These are phyloP conservation scores for Gasterosteus aculeatus DNA, from an alignment of 2,113 vertebrate genomes.

Conservation along the genomic window DNA sequence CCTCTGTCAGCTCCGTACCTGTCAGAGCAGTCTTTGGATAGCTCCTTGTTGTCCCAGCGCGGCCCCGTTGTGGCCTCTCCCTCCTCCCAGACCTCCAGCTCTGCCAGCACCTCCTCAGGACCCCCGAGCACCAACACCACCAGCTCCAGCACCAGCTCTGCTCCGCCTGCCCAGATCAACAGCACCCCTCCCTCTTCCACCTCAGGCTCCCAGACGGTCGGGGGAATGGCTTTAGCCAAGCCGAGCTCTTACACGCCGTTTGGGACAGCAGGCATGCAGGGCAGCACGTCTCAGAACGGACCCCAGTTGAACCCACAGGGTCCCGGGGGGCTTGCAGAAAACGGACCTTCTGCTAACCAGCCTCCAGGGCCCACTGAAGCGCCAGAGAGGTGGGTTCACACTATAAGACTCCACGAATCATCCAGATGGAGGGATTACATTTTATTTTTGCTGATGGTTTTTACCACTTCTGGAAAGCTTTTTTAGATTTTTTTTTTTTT, in stretches of 20 bases:
- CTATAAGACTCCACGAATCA: not conserved
- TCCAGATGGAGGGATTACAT: not conserved
- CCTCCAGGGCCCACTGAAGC: constrained; percentile 85
- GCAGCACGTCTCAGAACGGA: constrained; percentile 79
- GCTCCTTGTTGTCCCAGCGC: constrained; percentile 90
- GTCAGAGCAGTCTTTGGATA: constrained; percentile 92
- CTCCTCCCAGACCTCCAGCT: constrained; percentile 77
- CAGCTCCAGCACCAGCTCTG: constrained; percentile 80
- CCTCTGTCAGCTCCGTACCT: constrained; percentile 88
- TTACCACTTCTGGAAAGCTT: not conserved
- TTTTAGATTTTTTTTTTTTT: not conserved
- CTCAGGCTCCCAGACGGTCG: constrained; percentile 83
- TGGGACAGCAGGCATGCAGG: constrained; percentile 81
- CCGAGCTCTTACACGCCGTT: constrained; percentile 88
- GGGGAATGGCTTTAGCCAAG: constrained; percentile 84
- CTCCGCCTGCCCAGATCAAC: constrained; percentile 81
- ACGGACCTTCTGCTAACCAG: constrained; percentile 74
- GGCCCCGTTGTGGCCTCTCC: constrained; percentile 81
- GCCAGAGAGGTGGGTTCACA: constrained; percentile 87
- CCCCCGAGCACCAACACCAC: constrained; percentile 83
- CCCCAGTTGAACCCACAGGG: constrained; percentile 74
- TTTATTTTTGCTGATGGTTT: not conserved
- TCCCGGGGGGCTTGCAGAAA: constrained; percentile 78
- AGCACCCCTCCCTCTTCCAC: constrained; percentile 84
- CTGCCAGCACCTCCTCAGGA: constrained; percentile 81